phyloP scores from a whole-genome alignment of 2,113 vertebrate species.

The Electrona antarctica region DNA sequence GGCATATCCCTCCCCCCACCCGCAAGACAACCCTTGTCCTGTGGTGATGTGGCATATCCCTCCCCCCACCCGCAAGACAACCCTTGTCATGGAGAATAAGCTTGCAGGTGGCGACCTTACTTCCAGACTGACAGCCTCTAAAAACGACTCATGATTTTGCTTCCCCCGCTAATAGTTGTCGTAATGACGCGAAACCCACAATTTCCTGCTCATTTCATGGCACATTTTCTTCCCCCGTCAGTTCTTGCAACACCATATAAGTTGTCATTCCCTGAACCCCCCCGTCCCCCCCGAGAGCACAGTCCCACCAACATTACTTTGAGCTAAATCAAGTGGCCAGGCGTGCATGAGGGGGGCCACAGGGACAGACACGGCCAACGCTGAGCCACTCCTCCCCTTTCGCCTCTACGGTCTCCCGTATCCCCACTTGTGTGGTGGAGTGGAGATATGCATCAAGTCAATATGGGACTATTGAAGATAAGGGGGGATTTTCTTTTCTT shows the following conservation, averaged over 20 bases:
- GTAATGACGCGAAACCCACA: conserved; percentile 36
- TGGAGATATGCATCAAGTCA: conserved; percentile 33
- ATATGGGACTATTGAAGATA: conserved; percentile 23
- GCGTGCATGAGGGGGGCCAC: conserved; percentile 25
- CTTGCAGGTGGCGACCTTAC: conserved; percentile 15
- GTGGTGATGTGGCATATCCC: not conserved
- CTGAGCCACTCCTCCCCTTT: not conserved
- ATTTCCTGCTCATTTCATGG: conserved; percentile 25
- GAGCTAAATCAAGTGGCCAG: conserved; percentile 52
- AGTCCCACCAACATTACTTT: conserved; percentile 44
- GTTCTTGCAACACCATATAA: conserved; percentile 43
- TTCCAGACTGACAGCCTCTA: conserved; percentile 50
- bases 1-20: conserved; percentile 29
- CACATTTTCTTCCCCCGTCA: conserved; percentile 9
- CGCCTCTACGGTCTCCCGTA: no score
- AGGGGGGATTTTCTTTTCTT: conserved; percentile 24
- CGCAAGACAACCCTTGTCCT: conserved; percentile 44
- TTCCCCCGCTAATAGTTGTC: conserved; percentile 42
- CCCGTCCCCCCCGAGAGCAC: conserved; percentile 32
- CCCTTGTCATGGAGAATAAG: conserved; percentile 11
- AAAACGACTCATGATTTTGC: conserved; percentile 32
- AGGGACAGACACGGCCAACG: conserved; percentile 18
- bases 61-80: conserved; percentile 44
- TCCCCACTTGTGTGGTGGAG: conserved; percentile 3
- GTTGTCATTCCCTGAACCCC: conserved; percentile 37